Conservation (phyloP, 2,888 invertebrate species). For the Neria commutata region DNA sequence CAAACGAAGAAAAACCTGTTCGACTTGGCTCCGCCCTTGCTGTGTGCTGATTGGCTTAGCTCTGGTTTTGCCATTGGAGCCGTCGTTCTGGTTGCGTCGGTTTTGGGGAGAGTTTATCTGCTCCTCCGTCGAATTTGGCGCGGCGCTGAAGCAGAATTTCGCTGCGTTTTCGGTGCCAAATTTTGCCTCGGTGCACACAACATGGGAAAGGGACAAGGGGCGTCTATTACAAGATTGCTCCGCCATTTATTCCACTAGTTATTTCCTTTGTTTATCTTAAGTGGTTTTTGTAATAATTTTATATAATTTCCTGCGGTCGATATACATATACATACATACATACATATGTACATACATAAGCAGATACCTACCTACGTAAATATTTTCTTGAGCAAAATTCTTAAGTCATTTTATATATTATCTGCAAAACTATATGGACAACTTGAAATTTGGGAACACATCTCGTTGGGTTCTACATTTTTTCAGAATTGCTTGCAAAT, state of each 20-base stretch:
- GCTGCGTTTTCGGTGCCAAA: not conserved
- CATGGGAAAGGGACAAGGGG: too few species aligned
- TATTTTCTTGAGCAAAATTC: not conserved
- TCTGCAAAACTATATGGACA: not conserved
- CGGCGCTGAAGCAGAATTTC: not conserved
- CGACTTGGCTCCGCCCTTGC: slow-evolving; percentile 55
- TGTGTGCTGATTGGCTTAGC: slow-evolving; percentile 54
- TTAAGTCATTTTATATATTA: not conserved
- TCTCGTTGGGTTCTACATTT: not conserved
- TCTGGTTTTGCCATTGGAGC: slow-evolving; percentile 22
- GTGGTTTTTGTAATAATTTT: slow-evolving; percentile 31
- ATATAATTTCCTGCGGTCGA: slow-evolving; percentile 3
- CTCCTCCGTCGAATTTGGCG: not conserved
- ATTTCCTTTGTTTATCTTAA: slow-evolving; percentile 40
- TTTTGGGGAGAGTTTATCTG: slow-evolving; percentile 4
- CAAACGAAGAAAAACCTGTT: slow-evolving; percentile 50
- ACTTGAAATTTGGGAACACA: not conserved
- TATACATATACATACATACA: not conserved
- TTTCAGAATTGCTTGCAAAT: not conserved
- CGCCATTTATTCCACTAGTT: slow-evolving; percentile 30
- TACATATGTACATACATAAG: not conserved
- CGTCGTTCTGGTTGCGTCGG: not conserved
- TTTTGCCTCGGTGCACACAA: not conserved
- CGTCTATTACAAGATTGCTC: too few species aligned
- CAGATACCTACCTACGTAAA: not conserved